A percentile compares a stretch with the other conserved stretches of the same genome.
Evolutionary conservation across 2,888 invertebrate genomes (phyloP).

Genomic region (Hartigia nigra): DNA sequence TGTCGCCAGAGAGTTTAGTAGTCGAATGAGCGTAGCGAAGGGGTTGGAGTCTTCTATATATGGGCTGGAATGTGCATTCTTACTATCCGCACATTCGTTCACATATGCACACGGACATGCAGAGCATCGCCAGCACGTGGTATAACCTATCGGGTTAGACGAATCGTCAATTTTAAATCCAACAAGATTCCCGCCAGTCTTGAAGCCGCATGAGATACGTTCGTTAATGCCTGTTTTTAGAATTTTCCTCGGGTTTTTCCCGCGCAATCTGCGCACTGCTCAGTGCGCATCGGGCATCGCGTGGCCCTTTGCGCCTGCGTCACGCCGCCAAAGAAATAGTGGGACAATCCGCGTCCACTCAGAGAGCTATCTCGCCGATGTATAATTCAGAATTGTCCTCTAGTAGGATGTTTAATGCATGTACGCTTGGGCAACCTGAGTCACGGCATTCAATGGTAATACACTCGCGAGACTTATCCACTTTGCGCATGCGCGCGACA

Average conservation of each 20-base stretch:
- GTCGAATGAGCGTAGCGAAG: conserved; percentile 22
- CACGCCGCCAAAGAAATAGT: conserved; percentile 45
- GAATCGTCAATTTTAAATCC: background rate
- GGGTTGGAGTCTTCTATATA: conserved; percentile 49
- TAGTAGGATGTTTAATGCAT: conserved; percentile 62
- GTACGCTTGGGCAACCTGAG: conserved; percentile 23
- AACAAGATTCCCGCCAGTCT: background rate
- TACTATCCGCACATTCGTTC: conserved; percentile 34
- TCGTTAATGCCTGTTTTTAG: background rate
- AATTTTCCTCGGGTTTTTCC: background rate
- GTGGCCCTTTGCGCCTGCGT: background rate
- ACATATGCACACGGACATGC: background rate
- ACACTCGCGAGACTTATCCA: conserved; percentile 36
- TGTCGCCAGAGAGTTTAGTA: conserved; percentile 45
- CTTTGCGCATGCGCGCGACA: conserved; percentile 20
- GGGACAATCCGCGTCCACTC: conserved; percentile 52
- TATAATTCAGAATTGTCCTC: conserved; percentile 62
- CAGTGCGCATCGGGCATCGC: background rate
- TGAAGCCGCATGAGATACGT: background rate
- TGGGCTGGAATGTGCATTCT: conserved; percentile 61
- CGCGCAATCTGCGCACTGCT: background rate
- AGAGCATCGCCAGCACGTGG: background rate
- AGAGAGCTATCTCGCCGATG: conserved; percentile 51
- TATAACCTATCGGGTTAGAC: background rate
- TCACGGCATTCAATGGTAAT: conserved; percentile 59